Evolutionary conservation across 2,888 invertebrate species (phyloP).

Genomic region (Drosophila pseudotalamancana): DNA sequence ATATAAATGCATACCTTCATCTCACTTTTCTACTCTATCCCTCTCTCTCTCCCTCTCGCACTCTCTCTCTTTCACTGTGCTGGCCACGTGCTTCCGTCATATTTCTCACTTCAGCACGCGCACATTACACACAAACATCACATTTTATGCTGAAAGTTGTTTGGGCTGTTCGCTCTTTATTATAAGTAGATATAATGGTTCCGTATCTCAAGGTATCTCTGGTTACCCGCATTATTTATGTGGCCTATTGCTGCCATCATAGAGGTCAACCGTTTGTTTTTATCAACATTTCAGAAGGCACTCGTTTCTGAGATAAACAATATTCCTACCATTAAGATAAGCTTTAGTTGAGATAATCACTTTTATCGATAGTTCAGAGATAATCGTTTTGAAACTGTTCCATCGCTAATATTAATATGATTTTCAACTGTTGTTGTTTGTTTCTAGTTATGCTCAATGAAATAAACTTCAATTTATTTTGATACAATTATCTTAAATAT

Average conservation of each 20-base stretch:
- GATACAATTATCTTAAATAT: too few species aligned
- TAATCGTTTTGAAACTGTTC: too few species aligned
- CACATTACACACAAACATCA: conserved; percentile 61
- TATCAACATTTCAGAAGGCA: conserved; percentile 24
- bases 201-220: conserved; percentile 45
- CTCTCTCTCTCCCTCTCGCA: background rate
- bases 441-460: too few species aligned
- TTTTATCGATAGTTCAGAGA: too few species aligned
- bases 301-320: conserved; percentile 2
- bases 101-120: conserved; percentile 74
- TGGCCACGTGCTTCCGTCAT: conserved; percentile 65
- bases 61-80: background rate
- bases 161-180: conserved; percentile 35
- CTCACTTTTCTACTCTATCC: background rate
- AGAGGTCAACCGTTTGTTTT: conserved; percentile 48
- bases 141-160: conserved; percentile 63
- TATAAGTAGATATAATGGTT: conserved; percentile 34
- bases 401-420: too few species aligned
- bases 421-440: too few species aligned
- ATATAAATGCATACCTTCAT: conserved; percentile 5
- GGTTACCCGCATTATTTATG: conserved; percentile 59
- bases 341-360: too few species aligned
- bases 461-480: too few species aligned
- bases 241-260: conserved; percentile 35
- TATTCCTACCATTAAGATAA: too few species aligned